Percentiles rank a stretch among this genome's conserved stretches.
phyloP scores from a whole-genome alignment of 2,888 invertebrate genomes.

The Epinotia brunnichana region DNA sequence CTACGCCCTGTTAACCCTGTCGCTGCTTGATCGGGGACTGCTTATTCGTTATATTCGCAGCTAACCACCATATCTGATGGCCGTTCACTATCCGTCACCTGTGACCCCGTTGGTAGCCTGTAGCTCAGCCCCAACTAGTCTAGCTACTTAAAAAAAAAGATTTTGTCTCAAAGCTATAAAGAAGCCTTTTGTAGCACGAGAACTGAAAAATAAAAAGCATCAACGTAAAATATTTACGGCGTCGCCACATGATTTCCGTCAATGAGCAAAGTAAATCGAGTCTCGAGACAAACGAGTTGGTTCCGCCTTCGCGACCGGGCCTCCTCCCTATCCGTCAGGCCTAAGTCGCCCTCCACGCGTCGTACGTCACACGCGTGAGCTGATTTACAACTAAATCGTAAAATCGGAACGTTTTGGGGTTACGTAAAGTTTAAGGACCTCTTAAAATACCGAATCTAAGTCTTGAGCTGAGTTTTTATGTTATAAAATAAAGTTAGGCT shows the following conservation, averaged over 20 bases:
- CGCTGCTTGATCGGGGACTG: no score
- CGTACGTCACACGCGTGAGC: slow-evolving; percentile 49
- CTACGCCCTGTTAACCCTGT: no score
- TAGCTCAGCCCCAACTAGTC: no score
- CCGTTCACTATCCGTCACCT: no score
- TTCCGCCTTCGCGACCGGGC: slow-evolving; percentile 48
- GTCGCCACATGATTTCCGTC: slow-evolving; percentile 20
- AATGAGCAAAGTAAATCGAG: slow-evolving; percentile 38
- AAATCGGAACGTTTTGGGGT: slow-evolving; percentile 39
- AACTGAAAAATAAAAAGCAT: slow-evolving; percentile 13
- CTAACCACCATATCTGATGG: no score
- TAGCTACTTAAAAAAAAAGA: no score
- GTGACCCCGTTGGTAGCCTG: no score
- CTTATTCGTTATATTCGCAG: no score
- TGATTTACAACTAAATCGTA: slow-evolving; percentile 51
- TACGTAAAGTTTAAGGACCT: slow-evolving; percentile 30
- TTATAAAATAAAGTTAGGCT: background rate
- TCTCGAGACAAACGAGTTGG: slow-evolving; percentile 52
- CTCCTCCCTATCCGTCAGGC: slow-evolving; percentile 57
- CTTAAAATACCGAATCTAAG: slow-evolving; percentile 43
- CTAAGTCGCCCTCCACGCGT: slow-evolving; percentile 27
- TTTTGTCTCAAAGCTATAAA: background rate
- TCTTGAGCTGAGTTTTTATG: slow-evolving; percentile 31
- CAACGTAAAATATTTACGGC: slow-evolving; percentile 7
- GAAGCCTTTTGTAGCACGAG: background rate